Evolutionary conservation across 2,797 vertebrate genomes (phyloP), one percentile per base, ranked within the genome.

Genomic region (Pterois miles): DNA sequence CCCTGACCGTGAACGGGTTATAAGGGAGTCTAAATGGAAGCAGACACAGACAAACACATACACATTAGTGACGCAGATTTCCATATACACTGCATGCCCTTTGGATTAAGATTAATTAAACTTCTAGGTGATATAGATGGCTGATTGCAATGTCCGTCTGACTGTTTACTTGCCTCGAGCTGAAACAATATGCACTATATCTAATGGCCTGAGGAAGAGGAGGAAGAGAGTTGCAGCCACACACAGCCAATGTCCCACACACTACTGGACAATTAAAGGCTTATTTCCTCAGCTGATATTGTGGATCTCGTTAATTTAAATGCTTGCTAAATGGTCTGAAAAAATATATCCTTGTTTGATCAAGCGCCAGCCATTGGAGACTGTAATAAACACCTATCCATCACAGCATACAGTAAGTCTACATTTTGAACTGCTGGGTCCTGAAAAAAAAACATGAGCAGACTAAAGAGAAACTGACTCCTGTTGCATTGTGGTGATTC

Each of bases 101-200:
- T 86, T 91, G 85, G 89, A 91, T 87, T 86, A 82, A 91, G 91
- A 91, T 92, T 90, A 93, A 93, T 93, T 92, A 92, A 91, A 89
- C 86, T 87, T 90, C 80, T 74, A 72, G 81, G 84, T 90, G 91
- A 91, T 90, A 85, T 83, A 87, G 87, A 80, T n/a, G 84, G 86
- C 78, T 90, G 87, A 93, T 93, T 92, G 84, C 88, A 91, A 93
- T 89, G 92, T 86, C 87, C 81, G 78, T 72, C 82, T 85, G 80
- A 88, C 86, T 90, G 89, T 94, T 93, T 92, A 93, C 90, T 89
- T 91, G 83, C 83, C 76, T 74, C 38, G 74, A 83, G 88, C 87
- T 85, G 76, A 87, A 90, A 92, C 89, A 90, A 91, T 87, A 88
- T 70, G 76, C 83, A 71, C 80, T 81, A 34, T 86, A 82, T 71